Base-by-base conservation (phyloP, 2,797 vertebrate genomes). In the Peromyscus aztecus region DNA sequence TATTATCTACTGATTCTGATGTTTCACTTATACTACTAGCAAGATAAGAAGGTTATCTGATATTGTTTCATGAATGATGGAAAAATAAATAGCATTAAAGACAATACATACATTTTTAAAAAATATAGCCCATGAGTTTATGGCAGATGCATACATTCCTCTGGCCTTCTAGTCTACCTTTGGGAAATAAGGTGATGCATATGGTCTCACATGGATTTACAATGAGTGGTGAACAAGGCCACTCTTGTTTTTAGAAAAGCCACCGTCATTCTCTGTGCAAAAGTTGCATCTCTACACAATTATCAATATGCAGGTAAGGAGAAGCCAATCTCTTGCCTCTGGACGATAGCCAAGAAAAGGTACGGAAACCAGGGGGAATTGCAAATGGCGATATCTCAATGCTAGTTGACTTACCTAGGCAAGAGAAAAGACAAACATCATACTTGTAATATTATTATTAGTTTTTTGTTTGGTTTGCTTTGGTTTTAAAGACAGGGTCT, bases 331-430 rank as follows among this genome's bases (percentile, higher is more conserved):
- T 1, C 75, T 19, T 63, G 6, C 8, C 43, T 29, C 27, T 76
- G 17, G 46, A 67, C 21, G 4, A 59, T n/a, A 78, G 71, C 3
- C 23, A 31, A 21, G 37, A 81, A 75, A 55, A 89, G 31, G 4
- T 34, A 3, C 2, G 19, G 21, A 12, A 95, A 0, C 0, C 1
- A 17, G 11, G 43, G 29, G 46, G 13, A n/a, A 2, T 1, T 61
- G 9, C 6, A 29, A 10, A 88, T 49, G 11, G 9, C 2, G 7
- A 7, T 67, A 17, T 92, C 17, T 6, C 13, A 52, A 55, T 8
- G 69, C 86, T 34, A 65, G 5, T 23, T 5, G 57, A 31, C 0
- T 21, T 24, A 69, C 14, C n/a, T 87, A 71, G 23, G 1, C 4
- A 16, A 78, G 29, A 85, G 17, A 78, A 75, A 65, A 49, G 27